phyloP scores from a whole-genome alignment of 2,113 vertebrate genomes.

The Dissostichus mawsoni region DNA sequence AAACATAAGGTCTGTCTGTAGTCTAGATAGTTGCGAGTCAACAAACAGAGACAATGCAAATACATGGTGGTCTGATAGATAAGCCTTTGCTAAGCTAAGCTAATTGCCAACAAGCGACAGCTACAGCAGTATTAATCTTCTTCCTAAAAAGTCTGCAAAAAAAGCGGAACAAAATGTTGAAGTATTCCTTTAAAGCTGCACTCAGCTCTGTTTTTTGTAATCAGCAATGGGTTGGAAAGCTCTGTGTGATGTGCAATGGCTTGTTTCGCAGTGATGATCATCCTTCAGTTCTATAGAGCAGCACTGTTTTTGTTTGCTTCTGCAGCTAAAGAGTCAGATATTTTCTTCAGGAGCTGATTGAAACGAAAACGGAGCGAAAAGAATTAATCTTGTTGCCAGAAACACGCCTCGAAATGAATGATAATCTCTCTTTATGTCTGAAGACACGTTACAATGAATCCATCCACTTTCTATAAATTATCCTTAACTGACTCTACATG shows the following conservation, averaged over 20 bases:
- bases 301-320: neutral
- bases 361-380: constrained; percentile 2
- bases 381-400: neutral
- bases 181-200: neutral
- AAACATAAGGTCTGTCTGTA: neutral
- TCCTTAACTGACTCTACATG: neutral
- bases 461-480: no score
- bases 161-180: neutral
- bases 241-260: neutral
- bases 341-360: neutral
- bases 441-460: neutral
- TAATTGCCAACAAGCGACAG: neutral
- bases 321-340: neutral
- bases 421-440: neutral
- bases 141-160: neutral
- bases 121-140: neutral
- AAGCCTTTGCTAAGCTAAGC: neutral
- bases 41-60: neutral
- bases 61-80: neutral
- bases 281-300: neutral
- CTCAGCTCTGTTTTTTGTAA: neutral
- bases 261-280: neutral
- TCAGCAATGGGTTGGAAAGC: neutral
- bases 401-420: neutral
- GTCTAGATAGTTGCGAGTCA: neutral